Evolutionary conservation across 2,797 vertebrate genomes (phyloP), one percentile per base, ranked within the genome.

Genomic region (Pelodytes ibericus): DNA sequence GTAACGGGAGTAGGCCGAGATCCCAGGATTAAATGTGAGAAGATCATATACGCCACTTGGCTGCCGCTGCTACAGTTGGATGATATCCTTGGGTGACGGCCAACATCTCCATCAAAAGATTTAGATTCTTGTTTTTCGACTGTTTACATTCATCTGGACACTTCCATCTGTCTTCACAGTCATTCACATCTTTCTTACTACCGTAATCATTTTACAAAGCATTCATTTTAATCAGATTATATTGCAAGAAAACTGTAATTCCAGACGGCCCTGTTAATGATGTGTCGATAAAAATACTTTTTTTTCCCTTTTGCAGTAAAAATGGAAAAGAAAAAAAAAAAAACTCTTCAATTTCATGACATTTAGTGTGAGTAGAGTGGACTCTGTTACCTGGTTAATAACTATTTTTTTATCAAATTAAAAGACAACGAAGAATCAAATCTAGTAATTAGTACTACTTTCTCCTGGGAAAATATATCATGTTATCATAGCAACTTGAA

Each of bases 141-240:
- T 59, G 53, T 59, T 49, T 75, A 68, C 26, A 67, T 69, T 60
- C 58, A 51, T 49, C 74, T 62, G 65, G 65, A 53, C 30, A 22
- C 41, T 22, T 61, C 64, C 57, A 75, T 75, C 73, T 75, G 74
- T 69, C 58, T 29, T 69, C 41, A 20, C 26, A 41, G 25, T 36
- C 13, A 56, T 53, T 68, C 36, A 39, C 25, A 51, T 68, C 29
- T 69, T 27, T 56, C 16, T 20, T 18, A 30, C 31, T 61, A 61
- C 63, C 29, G 26, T 75, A 36, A 75, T 75, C 68, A 67, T n/a
- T 20, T 47, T 36, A 66, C 63, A 67, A 67, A 68, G 44, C 51
- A 69, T 69, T 49, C 3, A 20, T 69, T 75, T 75, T 75, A 75
- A 69, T 75, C 65, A 75, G 65, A 69, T 75, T 75, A 56, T 75